Percentiles rank a stretch among this genome's conserved stretches.
phyloP scores from a whole-genome alignment of 2,888 invertebrate species.

The Lutraria lutraria region DNA sequence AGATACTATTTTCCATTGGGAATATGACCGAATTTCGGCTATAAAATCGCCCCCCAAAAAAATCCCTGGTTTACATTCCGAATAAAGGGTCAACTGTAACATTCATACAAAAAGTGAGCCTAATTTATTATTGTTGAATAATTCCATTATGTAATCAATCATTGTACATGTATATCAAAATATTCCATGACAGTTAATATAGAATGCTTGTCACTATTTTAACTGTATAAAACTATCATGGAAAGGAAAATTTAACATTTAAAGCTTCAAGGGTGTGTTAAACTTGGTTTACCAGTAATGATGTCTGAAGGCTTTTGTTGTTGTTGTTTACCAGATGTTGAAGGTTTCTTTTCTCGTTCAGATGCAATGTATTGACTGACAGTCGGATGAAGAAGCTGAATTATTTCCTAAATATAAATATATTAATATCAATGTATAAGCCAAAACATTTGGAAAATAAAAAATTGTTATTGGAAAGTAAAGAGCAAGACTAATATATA shows the following conservation, averaged over 20 bases:
- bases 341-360: constrained; percentile 23
- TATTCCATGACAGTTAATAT: no score
- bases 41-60: no score
- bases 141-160: not conserved
- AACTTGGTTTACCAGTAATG: constrained; percentile 11
- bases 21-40: no score
- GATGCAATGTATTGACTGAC: constrained; percentile 36
- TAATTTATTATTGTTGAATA: not conserved
- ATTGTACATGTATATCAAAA: no score
- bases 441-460: not conserved
- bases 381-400: constrained; percentile 56
- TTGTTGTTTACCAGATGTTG: constrained; percentile 21
- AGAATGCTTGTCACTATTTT: no score
- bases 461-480: not conserved
- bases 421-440: not conserved
- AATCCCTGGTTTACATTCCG: not conserved
- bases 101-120: not conserved
- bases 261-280: not conserved
- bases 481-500: no score
- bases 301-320: constrained; percentile 44
- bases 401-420: constrained; percentile 57
- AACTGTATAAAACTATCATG: no score
- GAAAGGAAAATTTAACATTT: not conserved
- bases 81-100: not conserved
- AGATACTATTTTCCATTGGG: no score